phyloP scores from a whole-genome alignment of 2,888 invertebrate species.

The Resseliella maxima region DNA sequence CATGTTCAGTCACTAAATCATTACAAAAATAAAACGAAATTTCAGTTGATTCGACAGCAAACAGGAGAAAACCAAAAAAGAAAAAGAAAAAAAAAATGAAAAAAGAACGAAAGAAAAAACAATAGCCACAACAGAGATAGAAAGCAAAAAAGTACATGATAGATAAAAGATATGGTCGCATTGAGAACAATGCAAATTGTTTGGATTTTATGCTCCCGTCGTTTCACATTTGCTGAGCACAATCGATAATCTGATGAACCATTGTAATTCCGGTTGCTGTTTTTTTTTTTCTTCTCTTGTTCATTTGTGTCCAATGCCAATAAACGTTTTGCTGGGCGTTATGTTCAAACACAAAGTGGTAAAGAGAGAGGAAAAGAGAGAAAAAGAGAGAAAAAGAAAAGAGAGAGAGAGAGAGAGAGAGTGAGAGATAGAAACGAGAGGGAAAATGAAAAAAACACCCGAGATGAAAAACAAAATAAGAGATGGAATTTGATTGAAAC shows the following conservation, averaged over 20 bases:
- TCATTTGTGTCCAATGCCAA: neutral
- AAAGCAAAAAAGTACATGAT: slow-evolving; percentile 4
- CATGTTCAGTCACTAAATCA: slow-evolving; percentile 38
- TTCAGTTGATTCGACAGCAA: neutral
- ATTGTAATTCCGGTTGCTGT: slow-evolving; percentile 39
- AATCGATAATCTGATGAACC: slow-evolving; percentile 53
- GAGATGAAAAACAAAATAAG: no score
- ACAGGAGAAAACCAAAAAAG: no score
- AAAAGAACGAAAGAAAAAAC: neutral
- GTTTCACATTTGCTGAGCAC: slow-evolving; percentile 21
- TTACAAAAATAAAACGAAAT: slow-evolving; percentile 38
- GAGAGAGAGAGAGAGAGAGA: neutral
- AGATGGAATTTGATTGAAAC: no score
- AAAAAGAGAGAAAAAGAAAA: no score
- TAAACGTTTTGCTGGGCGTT: neutral
- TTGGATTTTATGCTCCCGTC: slow-evolving; percentile 26
- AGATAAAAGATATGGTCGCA: slow-evolving; percentile 47
- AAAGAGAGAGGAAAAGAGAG: neutral
- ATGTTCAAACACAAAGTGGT: neutral
- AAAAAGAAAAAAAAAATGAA: neutral
- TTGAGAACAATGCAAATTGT: slow-evolving; percentile 43
- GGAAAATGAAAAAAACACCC: no score
- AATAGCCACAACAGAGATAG: neutral
- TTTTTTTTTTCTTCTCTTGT: neutral
- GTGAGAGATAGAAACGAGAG: no score